Evolutionary conservation across 2,113 vertebrate species (phyloP), one percentile per base, ranked within the genome.

Genomic region (Epinephelus cyanopodus): DNA sequence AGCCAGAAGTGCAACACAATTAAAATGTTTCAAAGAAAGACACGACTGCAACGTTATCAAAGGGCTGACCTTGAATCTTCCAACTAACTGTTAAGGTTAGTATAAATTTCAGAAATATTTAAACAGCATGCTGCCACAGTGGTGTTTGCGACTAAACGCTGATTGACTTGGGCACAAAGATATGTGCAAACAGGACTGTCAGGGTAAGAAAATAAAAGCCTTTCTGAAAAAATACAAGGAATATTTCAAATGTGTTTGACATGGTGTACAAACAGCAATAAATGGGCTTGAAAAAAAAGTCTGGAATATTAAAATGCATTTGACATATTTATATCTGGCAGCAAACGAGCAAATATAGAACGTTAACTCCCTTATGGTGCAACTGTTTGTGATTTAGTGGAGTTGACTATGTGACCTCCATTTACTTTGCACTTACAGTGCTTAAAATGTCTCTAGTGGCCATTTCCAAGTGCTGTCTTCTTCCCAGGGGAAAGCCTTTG

Each of bases 381-480:
- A 60, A 58, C 5, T 23, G 21, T 48, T 62, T 62, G 56, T 62
- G 71, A 83, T 71, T 84, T 74, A 74, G 47, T 64, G 5, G 12
- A 52, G 57, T 39, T 63, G 80, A 70, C 62, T 50, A 54, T 52
- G 53, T 84, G 73, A 82, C 54, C 67, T 64, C 60, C 53, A 68
- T 81, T 86, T 81, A 68, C 33, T 83, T 67, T 76, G 57, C 63
- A 45, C 60, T 77, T 71, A 58, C 3, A 74, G 62, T 15, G 39
- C 71, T 79, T 86, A 63, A 70, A 86, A 66, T 65, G 74, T 79
- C 83, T 82, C 69, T 47, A n/a, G 69, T 61, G 76, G 73, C 57
- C 61, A 81, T 74, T 85, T 75, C 54, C 68, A 67, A 71, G 27
- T 27, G 52, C 18, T 53, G 19, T 71, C 42, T 65, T 21, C 2